phyloP scores from a whole-genome alignment of 2,113 vertebrate species.

The Hystrix brachyura region DNA sequence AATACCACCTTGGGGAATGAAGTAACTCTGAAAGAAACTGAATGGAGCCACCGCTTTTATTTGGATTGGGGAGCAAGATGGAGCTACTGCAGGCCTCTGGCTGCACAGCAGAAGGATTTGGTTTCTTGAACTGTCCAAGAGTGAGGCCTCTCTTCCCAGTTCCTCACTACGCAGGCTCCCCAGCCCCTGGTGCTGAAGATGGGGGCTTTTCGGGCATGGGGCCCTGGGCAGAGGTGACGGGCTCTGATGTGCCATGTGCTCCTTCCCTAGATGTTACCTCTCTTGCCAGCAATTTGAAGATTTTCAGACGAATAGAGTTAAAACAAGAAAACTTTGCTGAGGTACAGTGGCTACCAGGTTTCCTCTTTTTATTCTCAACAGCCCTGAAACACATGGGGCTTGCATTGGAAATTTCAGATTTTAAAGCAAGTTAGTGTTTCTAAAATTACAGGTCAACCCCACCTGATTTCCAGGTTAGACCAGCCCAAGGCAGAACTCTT shows the following conservation, averaged over 20 bases:
- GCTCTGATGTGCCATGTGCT: accelerated
- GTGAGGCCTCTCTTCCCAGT: too few species aligned
- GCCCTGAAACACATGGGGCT: neutral
- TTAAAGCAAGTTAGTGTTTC: neutral
- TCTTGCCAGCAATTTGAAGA: neutral
- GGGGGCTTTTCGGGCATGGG: neutral
- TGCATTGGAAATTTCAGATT: neutral
- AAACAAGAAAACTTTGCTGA: neutral
- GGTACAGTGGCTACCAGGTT: neutral
- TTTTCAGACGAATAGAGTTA: neutral
- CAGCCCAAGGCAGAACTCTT: neutral
- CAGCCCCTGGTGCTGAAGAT: neutral
- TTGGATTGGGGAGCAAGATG: neutral
- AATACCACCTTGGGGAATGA: neutral
- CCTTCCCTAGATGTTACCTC: neutral
- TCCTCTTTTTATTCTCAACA: neutral
- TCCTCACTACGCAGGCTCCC: accelerated
- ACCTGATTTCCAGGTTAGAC: neutral
- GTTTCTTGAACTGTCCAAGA: neutral
- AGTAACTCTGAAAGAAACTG: neutral
- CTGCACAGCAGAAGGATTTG: too few species aligned
- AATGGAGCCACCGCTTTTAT: neutral
- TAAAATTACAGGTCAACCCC: neutral
- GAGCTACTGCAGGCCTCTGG: neutral
- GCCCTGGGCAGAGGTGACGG: accelerated